Conservation (phyloP, 2,113 vertebrate genomes). For the Tachysurus vachellii region DNA sequence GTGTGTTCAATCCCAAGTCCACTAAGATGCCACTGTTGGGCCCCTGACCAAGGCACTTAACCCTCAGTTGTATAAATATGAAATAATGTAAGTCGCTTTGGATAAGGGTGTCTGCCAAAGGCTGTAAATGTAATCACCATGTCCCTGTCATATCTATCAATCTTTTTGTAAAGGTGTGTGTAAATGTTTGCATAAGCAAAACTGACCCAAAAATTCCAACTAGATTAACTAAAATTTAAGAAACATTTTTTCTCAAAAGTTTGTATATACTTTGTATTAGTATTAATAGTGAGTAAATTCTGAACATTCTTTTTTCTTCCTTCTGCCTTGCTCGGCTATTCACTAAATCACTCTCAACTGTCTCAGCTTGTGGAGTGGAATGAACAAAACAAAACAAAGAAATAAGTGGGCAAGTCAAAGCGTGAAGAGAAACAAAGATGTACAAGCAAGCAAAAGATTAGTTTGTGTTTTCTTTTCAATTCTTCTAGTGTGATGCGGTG, state of each 20-base stretch:
- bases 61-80: too few species aligned
- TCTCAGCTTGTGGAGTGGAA: not conserved
- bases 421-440: not conserved
- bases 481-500: conserved; percentile 2
- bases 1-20: too few species aligned
- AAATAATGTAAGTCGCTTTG: too few species aligned
- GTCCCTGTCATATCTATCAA: too few species aligned
- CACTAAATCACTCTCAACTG: conserved; percentile 7
- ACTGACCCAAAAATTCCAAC: not conserved
- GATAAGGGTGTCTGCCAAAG: too few species aligned
- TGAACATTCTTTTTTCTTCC: not conserved
- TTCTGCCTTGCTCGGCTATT: not conserved
- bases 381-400: not conserved
- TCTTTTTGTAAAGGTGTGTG: not conserved
- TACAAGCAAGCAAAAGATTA: not conserved
- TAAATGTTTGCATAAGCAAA: not conserved
- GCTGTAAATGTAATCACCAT: too few species aligned
- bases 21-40: too few species aligned
- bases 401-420: not conserved
- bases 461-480: not conserved
- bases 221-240: not conserved
- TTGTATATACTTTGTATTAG: not conserved
- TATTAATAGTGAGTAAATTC: not conserved
- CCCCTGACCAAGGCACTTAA: too few species aligned
- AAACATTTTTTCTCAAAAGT: too few species aligned